Evolutionary conservation across 2,888 invertebrate species (phyloP), one percentile per base, ranked within the genome.

Genomic region (Lypha dubia): DNA sequence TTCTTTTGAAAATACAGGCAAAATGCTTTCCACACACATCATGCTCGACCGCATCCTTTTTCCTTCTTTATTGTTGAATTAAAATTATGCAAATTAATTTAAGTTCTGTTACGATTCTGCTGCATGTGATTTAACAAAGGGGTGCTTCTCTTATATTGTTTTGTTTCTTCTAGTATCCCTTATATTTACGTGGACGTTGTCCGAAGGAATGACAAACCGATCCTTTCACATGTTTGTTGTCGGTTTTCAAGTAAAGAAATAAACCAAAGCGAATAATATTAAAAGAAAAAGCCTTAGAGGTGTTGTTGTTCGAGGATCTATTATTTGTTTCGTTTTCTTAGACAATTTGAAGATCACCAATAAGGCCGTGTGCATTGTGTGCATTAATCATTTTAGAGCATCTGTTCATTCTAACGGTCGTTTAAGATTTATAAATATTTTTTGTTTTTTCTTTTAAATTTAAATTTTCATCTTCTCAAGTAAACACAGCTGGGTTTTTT

Each of bases 151-250:
- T n/a, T n/a, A n/a, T n/a, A 28, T 28, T 28, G 28, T 77, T 84
- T 46, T 68, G n/a, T n/a, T n/a, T n/a, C n/a, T n/a, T n/a, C n/a
- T n/a, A 60, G 24, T 79, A 74, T 74, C 62, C 68, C 49, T 68
- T 62, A 17, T 28, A n/a, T 76, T 51, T 46, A 84, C 24, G 77
- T 84, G 84, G 84, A 81, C 84, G 84, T 81, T 84, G 84, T 84
- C 84, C 84, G 81, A 84, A 81, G 84, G 77, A 84, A 81, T 84
- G 84, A 84, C 84, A 84, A 84, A 84, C 81, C 79, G 13, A 84
- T 81, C 77, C 77, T 62, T 84, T 62, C 77, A 56, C 46, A 32
- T 28, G 65, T 49, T n/a, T 17, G 20, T 68, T 46, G 24, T 68
- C 17, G 11, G 3, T 5, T n/a, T 17, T 17, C 7, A 7, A 13